phyloP scores from a whole-genome alignment of 2,888 invertebrate species.

The Lacanobia wlatinum region DNA sequence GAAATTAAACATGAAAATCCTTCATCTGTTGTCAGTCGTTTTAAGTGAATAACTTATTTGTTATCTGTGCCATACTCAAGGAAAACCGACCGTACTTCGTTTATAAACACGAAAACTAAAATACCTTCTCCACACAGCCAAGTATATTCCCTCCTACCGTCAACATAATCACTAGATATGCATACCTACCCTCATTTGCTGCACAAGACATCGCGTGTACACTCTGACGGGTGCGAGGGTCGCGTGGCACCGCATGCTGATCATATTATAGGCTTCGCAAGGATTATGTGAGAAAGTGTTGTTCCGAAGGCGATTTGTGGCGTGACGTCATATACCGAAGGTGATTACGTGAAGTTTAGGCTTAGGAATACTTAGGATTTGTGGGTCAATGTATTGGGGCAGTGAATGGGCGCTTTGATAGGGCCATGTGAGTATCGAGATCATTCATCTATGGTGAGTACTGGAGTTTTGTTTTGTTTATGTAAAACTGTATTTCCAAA shows the following conservation, averaged over 20 bases:
- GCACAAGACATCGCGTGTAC: slow-evolving; percentile 67
- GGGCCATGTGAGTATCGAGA: not conserved
- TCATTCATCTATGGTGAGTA: not conserved
- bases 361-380: slow-evolving; percentile 30
- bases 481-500: too few relatives aligned
- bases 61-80: too few relatives aligned
- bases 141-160: slow-evolving; percentile 4
- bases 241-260: slow-evolving; percentile 68
- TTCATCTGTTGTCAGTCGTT: too few relatives aligned
- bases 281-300: slow-evolving; percentile 75
- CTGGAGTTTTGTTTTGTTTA: not conserved
- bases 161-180: slow-evolving; percentile 48
- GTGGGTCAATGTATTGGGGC: slow-evolving; percentile 41
- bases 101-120: too few relatives aligned
- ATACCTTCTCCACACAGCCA: slow-evolving; percentile 32
- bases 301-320: slow-evolving; percentile 66
- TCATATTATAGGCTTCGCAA: slow-evolving; percentile 70
- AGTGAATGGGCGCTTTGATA: slow-evolving; percentile 20
- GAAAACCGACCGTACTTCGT: too few relatives aligned
- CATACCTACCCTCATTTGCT: slow-evolving; percentile 47
- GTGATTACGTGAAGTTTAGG: slow-evolving; percentile 61
- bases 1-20: too few relatives aligned
- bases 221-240: slow-evolving; percentile 62
- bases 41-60: too few relatives aligned
- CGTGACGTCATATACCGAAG: slow-evolving; percentile 63